Percentiles rank a stretch among this genome's conserved stretches.
Conservation (phyloP, 2,113 vertebrate species). For the Sialia sialis region DNA sequence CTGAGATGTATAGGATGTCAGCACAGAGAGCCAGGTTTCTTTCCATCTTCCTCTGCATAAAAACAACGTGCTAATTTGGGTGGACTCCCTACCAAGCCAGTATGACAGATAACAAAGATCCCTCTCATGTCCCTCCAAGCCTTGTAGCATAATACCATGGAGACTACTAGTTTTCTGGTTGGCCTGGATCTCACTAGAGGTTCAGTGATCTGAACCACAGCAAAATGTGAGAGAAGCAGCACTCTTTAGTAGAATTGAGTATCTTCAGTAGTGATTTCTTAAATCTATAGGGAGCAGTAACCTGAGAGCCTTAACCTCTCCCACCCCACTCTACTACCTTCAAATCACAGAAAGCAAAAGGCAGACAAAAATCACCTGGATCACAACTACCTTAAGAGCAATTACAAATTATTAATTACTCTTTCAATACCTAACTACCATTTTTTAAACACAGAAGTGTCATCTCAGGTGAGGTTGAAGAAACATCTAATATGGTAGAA, state of each 20-base stretch:
- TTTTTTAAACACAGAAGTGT: not conserved
- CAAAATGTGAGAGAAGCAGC: not conserved
- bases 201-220: not conserved
- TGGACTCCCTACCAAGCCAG: not conserved
- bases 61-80: not conserved
- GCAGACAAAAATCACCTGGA: not conserved
- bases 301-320: not conserved
- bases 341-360: not conserved
- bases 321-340: rapidly evolving
- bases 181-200: not conserved
- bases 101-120: not conserved
- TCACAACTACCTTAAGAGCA: not conserved
- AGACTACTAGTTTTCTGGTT: not conserved
- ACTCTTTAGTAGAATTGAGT: not conserved
- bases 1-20: not conserved
- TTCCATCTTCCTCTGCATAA: not conserved
- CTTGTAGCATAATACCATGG: not conserved
- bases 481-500: not conserved
- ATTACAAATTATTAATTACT: not conserved
- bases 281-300: not conserved
- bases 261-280: not conserved
- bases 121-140: not conserved
- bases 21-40: not conserved
- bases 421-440: not conserved
- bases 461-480: not conserved